Evolutionary conservation across 2,888 invertebrate species (phyloP).

Genomic region (Eristalis tenax): DNA sequence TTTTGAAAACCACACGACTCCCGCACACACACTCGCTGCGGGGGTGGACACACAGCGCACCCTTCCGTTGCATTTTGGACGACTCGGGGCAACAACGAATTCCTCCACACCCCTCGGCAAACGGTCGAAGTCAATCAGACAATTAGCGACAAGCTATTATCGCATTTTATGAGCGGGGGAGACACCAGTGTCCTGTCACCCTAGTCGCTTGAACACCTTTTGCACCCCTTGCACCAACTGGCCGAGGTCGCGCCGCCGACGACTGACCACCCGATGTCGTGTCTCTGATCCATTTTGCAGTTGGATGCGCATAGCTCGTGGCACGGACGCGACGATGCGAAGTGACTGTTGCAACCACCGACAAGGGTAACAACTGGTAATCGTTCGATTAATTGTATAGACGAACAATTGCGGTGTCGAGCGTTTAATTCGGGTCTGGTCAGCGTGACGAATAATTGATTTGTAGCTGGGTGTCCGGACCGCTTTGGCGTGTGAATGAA

Average conservation of each 20-base stretch:
- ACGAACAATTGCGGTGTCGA: conserved; percentile 57
- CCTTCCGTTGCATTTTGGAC: neutral
- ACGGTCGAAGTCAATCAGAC: conserved; percentile 62
- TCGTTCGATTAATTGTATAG: conserved; percentile 68
- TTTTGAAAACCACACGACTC: conserved; percentile 59
- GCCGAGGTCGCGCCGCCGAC: neutral
- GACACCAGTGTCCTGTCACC: neutral
- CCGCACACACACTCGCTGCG: conserved; percentile 34
- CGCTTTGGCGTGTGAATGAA: neutral
- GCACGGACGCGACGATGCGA: neutral
- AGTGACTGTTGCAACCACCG: neutral
- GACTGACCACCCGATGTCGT: neutral
- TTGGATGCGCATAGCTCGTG: conserved; percentile 43
- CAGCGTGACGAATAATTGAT: conserved; percentile 54
- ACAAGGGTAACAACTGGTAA: conserved; percentile 58
- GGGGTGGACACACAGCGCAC: conserved; percentile 37
- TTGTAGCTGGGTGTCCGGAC: conserved; percentile 18
- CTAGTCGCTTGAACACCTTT: conserved; percentile 55
- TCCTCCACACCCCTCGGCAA: conserved; percentile 8
- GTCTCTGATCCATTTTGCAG: conserved; percentile 46
- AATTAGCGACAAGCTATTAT: conserved; percentile 71
- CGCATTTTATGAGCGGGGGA: conserved; percentile 59
- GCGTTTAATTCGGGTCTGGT: conserved; percentile 60
- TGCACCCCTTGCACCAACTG: conserved; percentile 25
- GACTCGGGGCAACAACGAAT: neutral